Base-by-base conservation (phyloP, 2,113 vertebrate genomes). In the Halcyon senegalensis region DNA sequence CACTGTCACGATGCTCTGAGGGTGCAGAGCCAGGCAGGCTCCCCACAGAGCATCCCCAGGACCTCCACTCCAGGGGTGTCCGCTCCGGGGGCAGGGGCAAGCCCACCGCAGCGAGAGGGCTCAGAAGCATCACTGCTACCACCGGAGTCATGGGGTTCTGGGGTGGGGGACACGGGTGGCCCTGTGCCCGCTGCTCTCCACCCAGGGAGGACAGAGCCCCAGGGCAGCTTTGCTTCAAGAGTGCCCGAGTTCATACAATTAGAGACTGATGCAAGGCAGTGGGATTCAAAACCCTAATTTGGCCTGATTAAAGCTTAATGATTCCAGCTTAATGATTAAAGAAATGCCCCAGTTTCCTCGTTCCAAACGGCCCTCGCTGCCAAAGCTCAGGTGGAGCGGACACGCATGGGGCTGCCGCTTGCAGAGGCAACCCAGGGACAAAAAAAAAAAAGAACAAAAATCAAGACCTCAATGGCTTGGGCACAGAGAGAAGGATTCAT, bases 301-400 rank as follows among this genome's bases (percentile, higher is more conserved):
- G 87, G 84, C 84, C 90, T 75, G 33, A 94, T 87, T 87, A 89
- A 93, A 89, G 89, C 89, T 79, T 82, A 87, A 93, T 73, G 84
- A 84, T 53, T 89, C 24, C 89, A 87, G 80, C 77, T 35, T 72
- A 25, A 72, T 11, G 80, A 60, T 51, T 21, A 63, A 89, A 77
- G 91, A 85, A 13, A 60, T 76, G 93, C 84, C 93, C 91, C 89
- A 50, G 13, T 93, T 91, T 85, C 74, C 94, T 31, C 5, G 3
- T 44, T 44, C 35, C 70, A 64, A 60, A 28, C 50, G 27, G 82
- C 30, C 43, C 72, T 21, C 1, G 11, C 58, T 92, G 92, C 75
- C 91, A 93, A 82, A 62, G 28, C 72, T 70, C 91, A 59, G 94
- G 95, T 84, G 94, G 85, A 46, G 87, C 2, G 46, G 94, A 18